Evolutionary conservation across 2,113 vertebrate species (phyloP), one percentile per base, ranked within the genome.

Genomic region (Oceanodroma tethys): DNA sequence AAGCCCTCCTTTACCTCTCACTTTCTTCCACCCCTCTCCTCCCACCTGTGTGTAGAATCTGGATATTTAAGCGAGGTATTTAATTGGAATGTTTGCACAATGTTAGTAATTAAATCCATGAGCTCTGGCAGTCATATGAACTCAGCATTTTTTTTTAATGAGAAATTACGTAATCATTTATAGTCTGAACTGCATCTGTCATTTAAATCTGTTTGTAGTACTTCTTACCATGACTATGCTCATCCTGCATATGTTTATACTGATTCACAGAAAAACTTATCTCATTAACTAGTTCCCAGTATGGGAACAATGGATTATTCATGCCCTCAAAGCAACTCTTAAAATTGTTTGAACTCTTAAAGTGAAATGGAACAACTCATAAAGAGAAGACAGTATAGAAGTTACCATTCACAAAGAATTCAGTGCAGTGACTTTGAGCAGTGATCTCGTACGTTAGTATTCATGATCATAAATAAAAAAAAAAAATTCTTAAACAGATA

Each of bases 41-140:
- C 65, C 45, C 40, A 93, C 89, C 94, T 92, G 62, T 79, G 52
- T 82, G 62, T 48, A 95, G 66, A 91, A 92, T 68, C 65, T 79
- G 50, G 36, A 30, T 65, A 73, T 83, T 95, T 94, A 97, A 96
- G 81, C 45, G 72, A 95, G 38, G 52, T 67, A 89, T 90, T 95
- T 96, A 95, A 92, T 13, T 68, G 73, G 91, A 97, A 96, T 71
- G 84, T 79, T 95, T 95, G 78, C 85, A 94, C 90, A 85, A 58
- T 84, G 90, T 96, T 91, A 88, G 65, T 86, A 95, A 96, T 94
- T 81, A 97, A 96, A 94, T 90, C 97, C 96, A 95, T 89, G 95
- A 95, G 86, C 92, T 93, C 75, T 94, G 71, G 80, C 72, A 86
- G 92, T 76, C 85, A 36, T 83, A 85, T 93, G 95, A 98, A 96